These are phyloP conservation scores for Drosophila rufa DNA, from an alignment of 1,140 invertebrate genomes.

Conservation along the genomic window DNA sequence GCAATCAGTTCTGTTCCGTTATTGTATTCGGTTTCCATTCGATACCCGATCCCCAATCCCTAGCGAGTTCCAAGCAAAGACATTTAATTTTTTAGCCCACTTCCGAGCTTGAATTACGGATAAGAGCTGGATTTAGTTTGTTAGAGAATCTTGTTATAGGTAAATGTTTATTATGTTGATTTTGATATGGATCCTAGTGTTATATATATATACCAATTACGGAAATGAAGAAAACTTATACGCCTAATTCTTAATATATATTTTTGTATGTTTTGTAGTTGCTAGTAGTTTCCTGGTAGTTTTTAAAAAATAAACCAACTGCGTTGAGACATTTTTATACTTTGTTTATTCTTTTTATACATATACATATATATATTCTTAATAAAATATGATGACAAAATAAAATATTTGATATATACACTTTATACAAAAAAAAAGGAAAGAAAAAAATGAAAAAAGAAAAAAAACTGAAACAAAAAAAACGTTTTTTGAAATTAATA, in stretches of 20 bases:
- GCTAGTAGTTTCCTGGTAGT: constrained; percentile 71
- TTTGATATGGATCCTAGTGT: constrained; percentile 51
- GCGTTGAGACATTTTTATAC: constrained; percentile 79
- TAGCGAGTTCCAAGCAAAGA: constrained; percentile 74
- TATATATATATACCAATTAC: constrained; percentile 32
- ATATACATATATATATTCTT: constrained; percentile 55
- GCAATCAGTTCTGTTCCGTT: constrained; percentile 57
- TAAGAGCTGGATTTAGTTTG: constrained; percentile 44
- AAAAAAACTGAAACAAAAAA: constrained; percentile 11
- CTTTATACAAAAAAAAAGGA: constrained; percentile 66
- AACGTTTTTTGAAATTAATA: constrained; percentile 74
- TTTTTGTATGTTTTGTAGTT: constrained; percentile 82
- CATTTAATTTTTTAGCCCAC: constrained; percentile 63
- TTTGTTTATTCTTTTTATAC: constrained; percentile 69
- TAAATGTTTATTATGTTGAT: constrained; percentile 53
- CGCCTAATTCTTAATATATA: constrained; percentile 68
- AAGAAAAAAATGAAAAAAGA: background rate
- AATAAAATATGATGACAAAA: constrained; percentile 50
- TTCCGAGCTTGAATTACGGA: constrained; percentile 37
- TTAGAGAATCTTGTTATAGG: constrained; percentile 63
- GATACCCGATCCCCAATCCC: constrained; percentile 34
- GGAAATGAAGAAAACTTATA: constrained; percentile 66
- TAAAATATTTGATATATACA: constrained; percentile 78
- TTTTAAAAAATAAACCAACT: constrained; percentile 63
- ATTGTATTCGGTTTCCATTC: constrained; percentile 33